phyloP scores from a whole-genome alignment of 2,113 vertebrate species.

The Epinephelus fuscoguttatus region DNA sequence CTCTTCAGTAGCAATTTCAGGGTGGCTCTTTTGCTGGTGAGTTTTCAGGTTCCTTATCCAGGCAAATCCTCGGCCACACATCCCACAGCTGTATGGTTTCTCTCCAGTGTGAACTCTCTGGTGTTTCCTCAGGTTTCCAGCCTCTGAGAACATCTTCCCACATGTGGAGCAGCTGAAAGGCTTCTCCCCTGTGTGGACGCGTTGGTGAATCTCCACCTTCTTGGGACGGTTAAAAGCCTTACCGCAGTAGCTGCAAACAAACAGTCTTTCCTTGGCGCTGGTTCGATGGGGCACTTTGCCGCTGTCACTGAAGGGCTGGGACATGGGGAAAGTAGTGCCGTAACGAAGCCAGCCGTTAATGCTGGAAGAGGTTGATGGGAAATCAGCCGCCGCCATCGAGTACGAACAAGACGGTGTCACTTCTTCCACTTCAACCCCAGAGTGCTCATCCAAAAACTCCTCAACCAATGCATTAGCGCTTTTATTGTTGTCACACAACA shows the following conservation, averaged over 20 bases:
- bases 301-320: conserved; percentile 14
- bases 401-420: conserved; percentile 51
- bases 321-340: background rate
- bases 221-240: conserved; percentile 84
- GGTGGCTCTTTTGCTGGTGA: conserved; percentile 81
- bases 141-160: conserved; percentile 82
- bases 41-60: conserved; percentile 84
- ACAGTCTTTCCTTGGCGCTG: conserved; percentile 76
- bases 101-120: conserved; percentile 83
- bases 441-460: conserved; percentile 49
- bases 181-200: conserved; percentile 83
- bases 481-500: conserved; percentile 65
- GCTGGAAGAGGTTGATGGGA: conserved; percentile 57
- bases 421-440: conserved; percentile 31
- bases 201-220: conserved; percentile 85
- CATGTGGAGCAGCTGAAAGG: conserved; percentile 83
- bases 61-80: conserved; percentile 79
- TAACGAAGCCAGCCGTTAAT: conserved; percentile 48
- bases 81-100: conserved; percentile 77
- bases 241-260: conserved; percentile 82
- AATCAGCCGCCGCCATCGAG: conserved; percentile 37
- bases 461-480: conserved; percentile 60
- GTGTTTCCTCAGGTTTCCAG: conserved; percentile 83
- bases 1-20: conserved; percentile 50
- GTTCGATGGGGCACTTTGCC: conserved; percentile 24